A percentile compares a stretch with the other conserved stretches of the same genome.
Conservation (phyloP, 2,888 invertebrate genomes). For the Formica aserva region DNA sequence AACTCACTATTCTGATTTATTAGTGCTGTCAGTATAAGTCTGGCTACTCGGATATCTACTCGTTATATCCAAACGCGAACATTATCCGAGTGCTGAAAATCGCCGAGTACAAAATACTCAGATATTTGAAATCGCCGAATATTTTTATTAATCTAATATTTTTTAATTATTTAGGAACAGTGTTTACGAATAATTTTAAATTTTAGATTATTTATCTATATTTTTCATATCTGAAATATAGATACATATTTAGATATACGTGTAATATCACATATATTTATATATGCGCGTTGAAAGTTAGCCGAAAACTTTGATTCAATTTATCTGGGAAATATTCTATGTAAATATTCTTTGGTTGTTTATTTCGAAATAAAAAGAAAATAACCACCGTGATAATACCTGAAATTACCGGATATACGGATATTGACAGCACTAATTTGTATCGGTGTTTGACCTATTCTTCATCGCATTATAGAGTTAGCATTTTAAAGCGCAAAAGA, state of each 20-base stretch:
- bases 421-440: conserved; percentile 3
- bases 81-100: background rate
- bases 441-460: conserved; percentile 67
- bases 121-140: background rate
- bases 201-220: background rate
- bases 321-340: background rate
- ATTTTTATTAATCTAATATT: background rate
- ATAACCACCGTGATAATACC: background rate
- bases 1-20: conserved; percentile 10
- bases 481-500: conserved; percentile 22
- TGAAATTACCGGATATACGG: background rate
- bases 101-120: background rate
- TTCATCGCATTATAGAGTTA: conserved; percentile 75
- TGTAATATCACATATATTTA: background rate
- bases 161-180: background rate
- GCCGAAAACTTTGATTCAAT: background rate
- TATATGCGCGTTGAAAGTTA: background rate
- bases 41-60: background rate
- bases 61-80: background rate
- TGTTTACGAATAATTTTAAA: background rate
- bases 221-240: background rate
- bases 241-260: background rate
- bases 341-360: background rate
- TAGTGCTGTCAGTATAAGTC: conserved; percentile 28
- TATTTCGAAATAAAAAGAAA: background rate